Conservation (phyloP, 2,888 invertebrate genomes). For the Apamea epomidion region DNA sequence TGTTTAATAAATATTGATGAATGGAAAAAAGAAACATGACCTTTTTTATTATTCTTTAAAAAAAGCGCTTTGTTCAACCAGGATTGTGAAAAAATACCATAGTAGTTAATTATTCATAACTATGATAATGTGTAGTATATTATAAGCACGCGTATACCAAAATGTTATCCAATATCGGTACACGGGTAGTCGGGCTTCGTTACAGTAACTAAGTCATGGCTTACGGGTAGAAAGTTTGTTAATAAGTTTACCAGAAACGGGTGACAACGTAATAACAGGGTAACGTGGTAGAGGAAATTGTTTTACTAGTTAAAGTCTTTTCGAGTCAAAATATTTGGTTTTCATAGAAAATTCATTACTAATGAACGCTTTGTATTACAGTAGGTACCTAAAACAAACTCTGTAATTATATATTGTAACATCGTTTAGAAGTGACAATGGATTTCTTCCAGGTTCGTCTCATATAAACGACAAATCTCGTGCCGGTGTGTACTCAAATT, state of each 20-base stretch:
- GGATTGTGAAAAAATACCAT: not conserved
- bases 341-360: not conserved
- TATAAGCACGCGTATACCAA: not conserved
- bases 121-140: not conserved
- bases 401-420: not conserved
- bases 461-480: not conserved
- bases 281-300: conserved; percentile 25
- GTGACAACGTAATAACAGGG: conserved; percentile 82
- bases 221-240: conserved; percentile 35
- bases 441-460: not conserved
- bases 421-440: too few species aligned
- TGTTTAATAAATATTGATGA: not conserved
- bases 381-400: not conserved
- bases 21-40: not conserved
- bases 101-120: not conserved
- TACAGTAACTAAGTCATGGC: conserved; percentile 22
- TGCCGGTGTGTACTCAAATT: not conserved
- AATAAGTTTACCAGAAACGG: conserved; percentile 33
- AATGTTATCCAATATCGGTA: conserved; percentile 4
- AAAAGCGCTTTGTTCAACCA: not conserved
- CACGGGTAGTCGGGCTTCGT: conserved; percentile 17
- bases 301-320: conserved; percentile 10
- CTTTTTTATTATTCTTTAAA: not conserved
- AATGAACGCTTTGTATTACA: not conserved
- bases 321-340: not conserved